Base-by-base conservation (phyloP, 2,888 invertebrate genomes). In the Baronia brevicornis region DNA sequence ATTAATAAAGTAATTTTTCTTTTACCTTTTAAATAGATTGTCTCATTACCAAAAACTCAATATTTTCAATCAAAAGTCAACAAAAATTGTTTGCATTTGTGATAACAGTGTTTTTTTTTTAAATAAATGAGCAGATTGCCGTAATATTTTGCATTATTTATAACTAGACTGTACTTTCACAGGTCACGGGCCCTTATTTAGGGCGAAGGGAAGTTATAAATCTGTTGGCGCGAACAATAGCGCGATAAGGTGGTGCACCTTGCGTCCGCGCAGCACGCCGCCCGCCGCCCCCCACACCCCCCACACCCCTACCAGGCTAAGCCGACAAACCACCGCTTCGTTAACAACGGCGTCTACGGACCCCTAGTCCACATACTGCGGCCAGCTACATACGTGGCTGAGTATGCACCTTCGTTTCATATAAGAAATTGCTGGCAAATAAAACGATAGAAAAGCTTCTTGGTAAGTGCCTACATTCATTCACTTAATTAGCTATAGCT, bases 141-240 rank as follows among this genome's bases (percentile, higher is more conserved):
- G 15, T 36, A 42, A 31, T 48, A 43, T 55, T 55, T n/a, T 43
- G 44, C 48, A 43, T 61, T 54, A 58, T 60, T 61, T 57, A 60
- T 59, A 53, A 65, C 51, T 54, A 44, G 56, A 56, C 64, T 60
- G 65, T 59, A 58, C 48, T 47, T 50, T 48, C 48, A 39, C 67
- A 66, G 78, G 74, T 82, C 78, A 70, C 68, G 73, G 71, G 75
- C 79, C 84, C 82, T 82, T 80, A 82, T 84, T 78, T 72, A 74
- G 84, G 82, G 65, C 84, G 79, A 80, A 74, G 75, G 84, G 84
- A 84, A 84, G 80, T 73, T 73, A 77, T 84, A 84, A 84, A 84
- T 80, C 82, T 82, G 77, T 79, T 74, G 75, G 65, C 67, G 73
- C 65, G 73, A 80, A 82, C 82, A 82, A 84, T 84, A 69, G 74